Evolutionary conservation across 2,888 invertebrate species (phyloP).

Genomic region (Cerastis leucographa): DNA sequence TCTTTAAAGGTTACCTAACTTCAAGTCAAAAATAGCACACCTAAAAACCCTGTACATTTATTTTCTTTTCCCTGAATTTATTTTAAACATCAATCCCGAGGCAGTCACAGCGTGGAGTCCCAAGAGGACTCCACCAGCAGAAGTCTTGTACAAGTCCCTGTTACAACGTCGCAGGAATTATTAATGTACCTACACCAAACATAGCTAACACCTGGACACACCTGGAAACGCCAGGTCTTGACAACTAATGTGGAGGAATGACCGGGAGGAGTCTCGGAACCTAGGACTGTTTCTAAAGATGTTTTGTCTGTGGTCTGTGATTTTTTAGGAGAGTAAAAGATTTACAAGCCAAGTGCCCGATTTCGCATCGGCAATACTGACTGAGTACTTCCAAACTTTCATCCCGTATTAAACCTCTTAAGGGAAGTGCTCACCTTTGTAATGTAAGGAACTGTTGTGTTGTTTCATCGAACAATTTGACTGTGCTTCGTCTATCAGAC

Average conservation of each 20-base stretch:
- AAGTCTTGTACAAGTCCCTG: conserved; percentile 59
- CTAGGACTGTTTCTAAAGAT: background rate
- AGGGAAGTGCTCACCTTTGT: background rate
- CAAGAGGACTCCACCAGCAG: conserved; percentile 31
- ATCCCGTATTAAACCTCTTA: background rate
- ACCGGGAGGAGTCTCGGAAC: background rate
- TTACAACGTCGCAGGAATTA: conserved; percentile 67
- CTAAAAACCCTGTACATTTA: conserved; percentile 25
- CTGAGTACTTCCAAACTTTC: background rate
- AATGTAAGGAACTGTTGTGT: background rate
- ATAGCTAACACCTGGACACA: conserved; percentile 55
- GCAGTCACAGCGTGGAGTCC: conserved; percentile 28
- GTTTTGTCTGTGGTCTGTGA: background rate
- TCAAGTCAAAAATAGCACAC: background rate
- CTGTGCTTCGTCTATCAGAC: background rate
- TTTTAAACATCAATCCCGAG: conserved; percentile 22
- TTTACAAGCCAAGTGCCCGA: background rate
- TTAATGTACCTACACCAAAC: conserved; percentile 69
- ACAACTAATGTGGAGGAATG: conserved; percentile 28
- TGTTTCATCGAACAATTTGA: background rate
- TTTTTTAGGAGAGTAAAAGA: background rate
- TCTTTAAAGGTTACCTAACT: background rate
- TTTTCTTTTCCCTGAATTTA: conserved; percentile 13
- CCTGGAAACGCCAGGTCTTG: conserved; percentile 30
- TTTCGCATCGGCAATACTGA: background rate